Conservation (phyloP, 2,797 vertebrate species). For the Pseudochirops corinnae region DNA sequence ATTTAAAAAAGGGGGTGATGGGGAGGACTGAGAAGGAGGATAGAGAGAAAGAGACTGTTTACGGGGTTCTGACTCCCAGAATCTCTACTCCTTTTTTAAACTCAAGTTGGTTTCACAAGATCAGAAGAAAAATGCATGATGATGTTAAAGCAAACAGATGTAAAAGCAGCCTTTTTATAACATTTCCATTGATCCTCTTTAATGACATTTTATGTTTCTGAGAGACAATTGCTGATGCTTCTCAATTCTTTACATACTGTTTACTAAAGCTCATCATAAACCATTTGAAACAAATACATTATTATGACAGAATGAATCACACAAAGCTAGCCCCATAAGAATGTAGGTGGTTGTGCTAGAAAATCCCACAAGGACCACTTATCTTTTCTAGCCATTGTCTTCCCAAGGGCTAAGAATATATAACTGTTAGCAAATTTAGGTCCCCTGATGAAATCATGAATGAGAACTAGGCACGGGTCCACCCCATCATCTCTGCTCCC, state of each 20-base stretch:
- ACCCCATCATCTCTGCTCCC: not conserved
- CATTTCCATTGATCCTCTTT: not conserved
- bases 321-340: not conserved
- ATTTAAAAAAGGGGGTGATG: not conserved
- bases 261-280: not conserved
- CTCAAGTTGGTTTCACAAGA: not conserved
- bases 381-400: not conserved
- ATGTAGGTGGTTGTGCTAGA: not conserved
- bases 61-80: not conserved
- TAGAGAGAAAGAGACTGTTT: not conserved
- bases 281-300: not conserved
- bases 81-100: not conserved
- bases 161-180: not conserved
- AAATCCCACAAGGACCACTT: not conserved
- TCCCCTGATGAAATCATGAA: not conserved
- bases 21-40: not conserved
- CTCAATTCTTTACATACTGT: not conserved
- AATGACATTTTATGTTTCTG: not conserved
- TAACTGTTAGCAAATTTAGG: not conserved
- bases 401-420: not conserved
- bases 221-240: not conserved
- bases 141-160: not conserved
- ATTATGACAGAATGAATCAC: not conserved
- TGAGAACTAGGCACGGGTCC: not conserved
- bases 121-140: not conserved